Conservation (phyloP, 2,797 vertebrate species). For the Paedocypris micromegethes region DNA sequence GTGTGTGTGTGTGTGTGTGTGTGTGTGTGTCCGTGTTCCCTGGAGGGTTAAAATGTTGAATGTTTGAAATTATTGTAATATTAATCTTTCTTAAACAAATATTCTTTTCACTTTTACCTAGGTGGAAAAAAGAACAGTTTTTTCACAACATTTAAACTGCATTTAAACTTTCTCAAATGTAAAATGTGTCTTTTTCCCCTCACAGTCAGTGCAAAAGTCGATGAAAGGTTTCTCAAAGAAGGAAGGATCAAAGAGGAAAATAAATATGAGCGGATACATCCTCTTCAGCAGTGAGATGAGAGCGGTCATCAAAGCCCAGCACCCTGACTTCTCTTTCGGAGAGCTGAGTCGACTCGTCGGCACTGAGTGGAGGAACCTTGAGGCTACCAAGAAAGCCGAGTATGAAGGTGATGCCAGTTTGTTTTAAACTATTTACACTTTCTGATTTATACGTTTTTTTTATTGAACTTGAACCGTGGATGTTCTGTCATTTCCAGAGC, state of each 20-base stretch:
- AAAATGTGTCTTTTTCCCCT: slow-evolving; percentile 7
- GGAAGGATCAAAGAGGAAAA: slow-evolving; percentile 94
- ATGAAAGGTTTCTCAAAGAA: slow-evolving; percentile 92
- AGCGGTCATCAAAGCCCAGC: slow-evolving; percentile 95
- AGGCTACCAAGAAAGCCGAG: slow-evolving; percentile 91
- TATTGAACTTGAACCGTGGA: neutral
- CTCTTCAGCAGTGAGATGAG: slow-evolving; percentile 99
- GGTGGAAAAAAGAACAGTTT: too few species aligned
- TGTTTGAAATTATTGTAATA: too few species aligned
- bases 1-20: too few species aligned
- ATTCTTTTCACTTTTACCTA: too few species aligned
- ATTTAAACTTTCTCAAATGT: too few species aligned
- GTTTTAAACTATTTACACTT: neutral
- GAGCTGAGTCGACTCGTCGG: slow-evolving; percentile 97
- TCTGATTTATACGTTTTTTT: slow-evolving; percentile 2
- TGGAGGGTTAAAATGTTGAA: too few species aligned
- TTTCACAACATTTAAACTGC: too few species aligned
- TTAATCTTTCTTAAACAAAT: too few species aligned
- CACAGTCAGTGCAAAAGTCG: slow-evolving; percentile 90
- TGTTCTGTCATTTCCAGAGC: slow-evolving; percentile 68
- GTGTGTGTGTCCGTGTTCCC: too few species aligned
- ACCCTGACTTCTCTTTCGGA: slow-evolving; percentile 97
- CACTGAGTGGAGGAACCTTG: slow-evolving; percentile 97
- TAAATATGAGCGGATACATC: slow-evolving; percentile 99
- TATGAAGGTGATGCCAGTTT: slow-evolving; percentile 82